Evolutionary conservation across 2,113 vertebrate species (phyloP), one percentile per base, ranked within the genome.

Genomic region (Heliornis fulica): DNA sequence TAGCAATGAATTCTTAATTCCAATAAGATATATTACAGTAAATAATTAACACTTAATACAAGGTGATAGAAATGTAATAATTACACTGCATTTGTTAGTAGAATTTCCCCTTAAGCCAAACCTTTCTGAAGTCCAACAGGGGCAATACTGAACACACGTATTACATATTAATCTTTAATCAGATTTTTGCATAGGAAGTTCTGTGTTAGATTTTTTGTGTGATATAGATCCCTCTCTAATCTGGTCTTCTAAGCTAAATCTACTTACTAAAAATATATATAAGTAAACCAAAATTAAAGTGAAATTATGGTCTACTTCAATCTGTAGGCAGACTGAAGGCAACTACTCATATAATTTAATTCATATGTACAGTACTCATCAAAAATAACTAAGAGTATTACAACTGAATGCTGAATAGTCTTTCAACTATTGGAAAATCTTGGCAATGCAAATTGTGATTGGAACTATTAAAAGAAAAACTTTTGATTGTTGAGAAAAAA

Each of bases 341-440:
- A 87, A 38, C 28, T 70, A 40, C 40, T 93, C 60, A n/a, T 71
- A 64, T 94, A 95, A 98, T 97, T 87, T 75, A 21, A 77, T 94
- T 95, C 91, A 85, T 85, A 95, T 88, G 92, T 43, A 82, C 16
- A 94, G 11, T 28, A n/a, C 26, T 94, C 31, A 85, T 80, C 26
- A 87, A 83, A 90, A 81, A 72, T 4, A 71, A 28, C 61, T 65
- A 41, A 68, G 76, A 87, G 34, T 86, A 86, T 91, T 90, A 84
- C 34, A 96, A 68, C 21, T 25, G 23, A 51, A 57, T 46, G 34
- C 21, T 78, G 41, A 23, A 61, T 96, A 95, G 74, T 45, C 76
- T 84, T 94, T 92, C 41, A 91, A 41, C 57, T 94, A 50, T 84
- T 92, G 75, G 79, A 92, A 97, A 97, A 94, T 97, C 56, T 83